A percentile compares a stretch with the other conserved stretches of the same genome.
Evolutionary conservation across 2,888 invertebrate genomes (phyloP).

Genomic region (Cosmia trapezina): DNA sequence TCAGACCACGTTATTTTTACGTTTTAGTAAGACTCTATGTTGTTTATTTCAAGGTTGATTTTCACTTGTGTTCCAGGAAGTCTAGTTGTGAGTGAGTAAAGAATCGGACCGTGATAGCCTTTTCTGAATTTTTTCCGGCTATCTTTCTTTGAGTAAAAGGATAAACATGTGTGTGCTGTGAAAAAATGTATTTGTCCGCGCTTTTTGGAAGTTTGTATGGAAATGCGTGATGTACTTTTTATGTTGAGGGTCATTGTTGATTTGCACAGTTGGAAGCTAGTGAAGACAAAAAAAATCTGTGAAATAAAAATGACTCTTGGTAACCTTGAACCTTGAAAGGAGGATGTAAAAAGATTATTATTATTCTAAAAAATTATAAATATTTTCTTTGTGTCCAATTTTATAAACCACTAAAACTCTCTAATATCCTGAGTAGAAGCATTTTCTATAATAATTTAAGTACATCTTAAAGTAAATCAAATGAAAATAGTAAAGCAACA

Average conservation of each 20-base stretch:
- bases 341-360: background rate
- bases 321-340: background rate
- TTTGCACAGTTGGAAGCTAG: background rate
- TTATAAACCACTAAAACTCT: background rate
- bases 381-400: background rate
- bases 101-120: constrained; percentile 82
- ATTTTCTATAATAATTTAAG: background rate
- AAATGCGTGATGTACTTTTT: constrained; percentile 30
- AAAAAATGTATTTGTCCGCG: constrained; percentile 46
- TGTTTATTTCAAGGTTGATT: constrained; percentile 63
- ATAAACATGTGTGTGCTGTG: constrained; percentile 78
- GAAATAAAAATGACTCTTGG: background rate
- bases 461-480: background rate
- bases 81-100: constrained; percentile 41
- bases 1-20: constrained; percentile 58
- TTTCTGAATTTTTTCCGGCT: constrained; percentile 83
- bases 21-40: constrained; percentile 63
- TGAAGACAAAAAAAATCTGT: background rate
- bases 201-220: constrained; percentile 43
- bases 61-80: constrained; percentile 52
- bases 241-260: constrained; percentile 17
- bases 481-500: constrained; percentile 6
- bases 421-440: constrained; percentile 2
- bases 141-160: constrained; percentile 81
- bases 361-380: background rate